Conservation (phyloP, 1,140 invertebrate species). For the Ceratina australensis region DNA sequence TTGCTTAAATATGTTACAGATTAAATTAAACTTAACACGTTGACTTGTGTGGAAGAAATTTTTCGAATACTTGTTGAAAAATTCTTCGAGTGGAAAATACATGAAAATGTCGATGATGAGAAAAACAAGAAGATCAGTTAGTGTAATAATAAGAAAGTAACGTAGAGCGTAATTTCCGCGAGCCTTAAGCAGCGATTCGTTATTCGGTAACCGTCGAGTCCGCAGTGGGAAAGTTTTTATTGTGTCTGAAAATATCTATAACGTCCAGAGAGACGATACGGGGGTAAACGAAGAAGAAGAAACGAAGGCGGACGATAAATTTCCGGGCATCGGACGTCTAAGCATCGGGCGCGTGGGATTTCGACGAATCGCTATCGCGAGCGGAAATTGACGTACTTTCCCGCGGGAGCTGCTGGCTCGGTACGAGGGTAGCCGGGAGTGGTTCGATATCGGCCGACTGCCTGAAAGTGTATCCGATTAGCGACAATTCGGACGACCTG, state of each 20-base stretch:
- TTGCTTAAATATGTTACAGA: no score
- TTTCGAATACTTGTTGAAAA: no score
- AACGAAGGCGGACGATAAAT: conserved; percentile 27
- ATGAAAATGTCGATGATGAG: no score
- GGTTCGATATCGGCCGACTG: conserved; percentile 30
- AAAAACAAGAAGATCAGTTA: no score
- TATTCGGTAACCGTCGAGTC: neutral
- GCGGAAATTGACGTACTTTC: conserved; percentile 54
- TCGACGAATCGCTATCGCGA: conserved; percentile 37
- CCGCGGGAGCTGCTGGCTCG: conserved; percentile 28
- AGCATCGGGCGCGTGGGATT: conserved; percentile 23
- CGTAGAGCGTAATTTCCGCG: no score
- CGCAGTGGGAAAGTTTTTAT: neutral
- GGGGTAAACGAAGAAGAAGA: conserved; percentile 16
- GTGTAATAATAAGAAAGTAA: no score
- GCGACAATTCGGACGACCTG: conserved; percentile 36
- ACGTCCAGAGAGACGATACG: neutral
- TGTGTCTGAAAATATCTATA: conserved; percentile 35
- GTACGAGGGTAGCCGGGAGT: neutral
- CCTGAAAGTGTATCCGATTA: conserved; percentile 50
- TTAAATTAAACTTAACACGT: no score
- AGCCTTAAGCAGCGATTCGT: no score
- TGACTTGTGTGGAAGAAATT: no score
- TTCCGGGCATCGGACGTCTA: conserved; percentile 19
- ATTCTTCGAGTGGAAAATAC: no score